These are phyloP conservation scores for Endomychus coccineus DNA, from an alignment of 2,888 invertebrate species.

Conservation along the genomic window DNA sequence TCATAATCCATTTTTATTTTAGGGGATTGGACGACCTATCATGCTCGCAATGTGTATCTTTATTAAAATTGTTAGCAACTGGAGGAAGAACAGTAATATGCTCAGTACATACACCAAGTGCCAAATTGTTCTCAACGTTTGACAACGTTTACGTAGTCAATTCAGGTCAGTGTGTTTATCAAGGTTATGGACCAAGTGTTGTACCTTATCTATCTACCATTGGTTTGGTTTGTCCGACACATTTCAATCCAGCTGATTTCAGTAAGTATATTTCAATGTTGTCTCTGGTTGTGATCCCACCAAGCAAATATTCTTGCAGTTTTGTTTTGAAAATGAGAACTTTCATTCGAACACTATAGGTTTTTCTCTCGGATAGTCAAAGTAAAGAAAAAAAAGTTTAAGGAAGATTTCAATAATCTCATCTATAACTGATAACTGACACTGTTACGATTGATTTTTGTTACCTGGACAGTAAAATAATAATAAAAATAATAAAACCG, in stretches of 20 bases:
- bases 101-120: constrained; percentile 95
- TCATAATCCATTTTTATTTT: constrained; percentile 29
- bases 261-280: constrained; percentile 50
- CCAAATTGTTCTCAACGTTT: constrained; percentile 83
- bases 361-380: no score
- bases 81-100: constrained; percentile 88
- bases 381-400: no score
- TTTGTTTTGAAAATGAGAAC: no score
- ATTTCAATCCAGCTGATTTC: constrained; percentile 95
- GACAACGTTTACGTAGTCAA: constrained; percentile 87
- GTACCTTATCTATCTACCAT: constrained; percentile 74
- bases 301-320: no score
- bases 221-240: constrained; percentile 78
- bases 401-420: no score
- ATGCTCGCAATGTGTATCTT: constrained; percentile 77
- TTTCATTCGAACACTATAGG: no score
- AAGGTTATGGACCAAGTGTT: constrained; percentile 70
- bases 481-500: no score
- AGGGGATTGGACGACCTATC: constrained; percentile 90
- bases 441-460: no score
- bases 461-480: no score
- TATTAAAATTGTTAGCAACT: constrained; percentile 76
- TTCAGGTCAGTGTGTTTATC: constrained; percentile 83
- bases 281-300: background rate
- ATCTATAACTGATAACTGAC: no score